These are phyloP conservation scores for Diglossa brunneiventris DNA, from an alignment of 2,113 vertebrate genomes.

Conservation along the genomic window DNA sequence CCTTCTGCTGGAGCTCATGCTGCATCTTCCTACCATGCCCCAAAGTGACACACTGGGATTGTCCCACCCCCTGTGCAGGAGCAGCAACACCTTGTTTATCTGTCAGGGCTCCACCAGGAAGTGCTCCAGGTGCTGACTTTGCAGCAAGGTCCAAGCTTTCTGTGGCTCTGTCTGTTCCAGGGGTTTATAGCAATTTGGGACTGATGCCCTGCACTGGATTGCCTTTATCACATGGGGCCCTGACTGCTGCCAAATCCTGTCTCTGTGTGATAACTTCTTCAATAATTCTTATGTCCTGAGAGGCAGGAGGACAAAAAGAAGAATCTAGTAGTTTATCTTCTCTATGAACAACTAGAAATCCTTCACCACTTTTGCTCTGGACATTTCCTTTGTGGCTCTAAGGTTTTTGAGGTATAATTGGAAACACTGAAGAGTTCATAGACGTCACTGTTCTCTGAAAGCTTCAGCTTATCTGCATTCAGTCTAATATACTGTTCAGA, in stretches of 20 bases:
- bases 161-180: not conserved
- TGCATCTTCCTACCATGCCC: accelerated
- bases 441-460: not conserved
- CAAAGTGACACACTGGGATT: not conserved
- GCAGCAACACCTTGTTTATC: not conserved
- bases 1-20: not conserved
- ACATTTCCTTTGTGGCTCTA: not conserved
- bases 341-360: not conserved
- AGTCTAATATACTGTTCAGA: not conserved
- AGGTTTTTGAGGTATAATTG: not conserved
- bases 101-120: not conserved
- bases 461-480: not conserved
- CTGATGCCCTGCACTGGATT: not conserved
- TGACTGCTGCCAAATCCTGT: not conserved
- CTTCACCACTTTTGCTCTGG: not conserved
- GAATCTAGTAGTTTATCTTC: not conserved
- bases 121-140: constrained; percentile 9
- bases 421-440: not conserved
- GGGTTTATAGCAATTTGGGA: constrained; percentile 17
- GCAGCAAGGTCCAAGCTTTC: not conserved
- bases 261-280: not conserved
- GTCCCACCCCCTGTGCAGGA: accelerated
- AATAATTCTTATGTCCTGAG: not conserved
- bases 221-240: not conserved
- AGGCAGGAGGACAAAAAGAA: not conserved